Evolutionary conservation across 2,797 vertebrate species (phyloP), one percentile per base, ranked within the genome.

Genomic region (Acrossocheilus wenchowensis): DNA sequence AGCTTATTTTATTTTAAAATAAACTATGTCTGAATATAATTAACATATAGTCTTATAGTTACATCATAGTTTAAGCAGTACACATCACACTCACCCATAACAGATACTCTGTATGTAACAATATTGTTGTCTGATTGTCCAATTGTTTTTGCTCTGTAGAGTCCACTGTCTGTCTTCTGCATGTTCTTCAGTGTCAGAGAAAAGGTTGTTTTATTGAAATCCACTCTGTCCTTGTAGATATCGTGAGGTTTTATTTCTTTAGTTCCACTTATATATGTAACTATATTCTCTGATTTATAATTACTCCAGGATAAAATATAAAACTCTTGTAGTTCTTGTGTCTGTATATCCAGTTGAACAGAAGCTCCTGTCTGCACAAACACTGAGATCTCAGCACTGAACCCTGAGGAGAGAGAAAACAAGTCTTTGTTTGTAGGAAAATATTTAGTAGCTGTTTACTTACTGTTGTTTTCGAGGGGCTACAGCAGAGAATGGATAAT

Each of bases 51-150:
- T 23, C 9, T 4, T 60, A 60, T 60, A 41, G 0, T 0, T 3
- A 90, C 12, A 8, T 1, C 0, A 10, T 39, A 39, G 4, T 5
- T 11, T 23, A n/a, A 43, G 5, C 21, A 1, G 21, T 72, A 39
- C 19, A 23, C 0, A 12, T 45, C 1, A 30, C 21, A 43, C 90
- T 8, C 45, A 92, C 92, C 89, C 74, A 89, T 52, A 26, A 93
- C 85, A 57, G 54, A 80, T 0, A 86, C 60, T 62, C 60, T 62
- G 60, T 5, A 93, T 26, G 60, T 5, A 26, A 2, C 10, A 14
- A 62, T 62, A 26, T 2, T 26, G 0, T 6, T 2, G 0, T 57
- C 1, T 62, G 60, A 26, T 6, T 0, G 2, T 26, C n/a, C 60
- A 26, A 0, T 2, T 12, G 60, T 2, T 26, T 17, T 72, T 91